Conservation (phyloP, 2,113 vertebrate species). For the Carollia perspicillata region DNA sequence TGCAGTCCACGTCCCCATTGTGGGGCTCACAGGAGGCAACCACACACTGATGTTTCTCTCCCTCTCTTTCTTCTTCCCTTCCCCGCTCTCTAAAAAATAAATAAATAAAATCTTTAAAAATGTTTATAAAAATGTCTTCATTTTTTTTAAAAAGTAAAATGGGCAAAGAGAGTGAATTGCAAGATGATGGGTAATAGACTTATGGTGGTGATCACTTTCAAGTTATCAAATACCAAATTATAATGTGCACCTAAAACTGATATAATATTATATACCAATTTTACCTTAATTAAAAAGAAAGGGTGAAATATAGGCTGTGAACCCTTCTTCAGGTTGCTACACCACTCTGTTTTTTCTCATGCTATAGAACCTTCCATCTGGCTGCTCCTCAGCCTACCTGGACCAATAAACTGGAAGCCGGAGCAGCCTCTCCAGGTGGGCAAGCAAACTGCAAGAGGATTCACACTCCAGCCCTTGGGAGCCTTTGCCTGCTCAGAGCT, state of each 20-base stretch:
- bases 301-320: neutral
- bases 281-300: neutral
- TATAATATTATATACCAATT: neutral
- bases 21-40: too few relatives aligned
- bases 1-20: too few relatives aligned
- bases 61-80: too few relatives aligned
- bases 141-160: neutral
- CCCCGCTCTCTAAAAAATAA: too few relatives aligned
- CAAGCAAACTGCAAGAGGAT: neutral
- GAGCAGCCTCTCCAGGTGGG: neutral
- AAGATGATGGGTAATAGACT: neutral
- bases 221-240: neutral
- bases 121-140: neutral
- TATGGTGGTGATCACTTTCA: neutral
- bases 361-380: neutral
- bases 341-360: neutral
- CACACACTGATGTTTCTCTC: too few relatives aligned
- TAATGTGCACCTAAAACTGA: neutral
- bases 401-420: neutral
- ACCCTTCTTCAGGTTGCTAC: neutral
- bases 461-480: neutral
- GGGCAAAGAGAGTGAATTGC: neutral
- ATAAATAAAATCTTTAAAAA: too few relatives aligned
- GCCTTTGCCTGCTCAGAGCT: neutral
- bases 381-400: neutral